These are phyloP conservation scores for Napeogenes sylphis DNA, from an alignment of 2,888 invertebrate genomes.

Conservation along the genomic window DNA sequence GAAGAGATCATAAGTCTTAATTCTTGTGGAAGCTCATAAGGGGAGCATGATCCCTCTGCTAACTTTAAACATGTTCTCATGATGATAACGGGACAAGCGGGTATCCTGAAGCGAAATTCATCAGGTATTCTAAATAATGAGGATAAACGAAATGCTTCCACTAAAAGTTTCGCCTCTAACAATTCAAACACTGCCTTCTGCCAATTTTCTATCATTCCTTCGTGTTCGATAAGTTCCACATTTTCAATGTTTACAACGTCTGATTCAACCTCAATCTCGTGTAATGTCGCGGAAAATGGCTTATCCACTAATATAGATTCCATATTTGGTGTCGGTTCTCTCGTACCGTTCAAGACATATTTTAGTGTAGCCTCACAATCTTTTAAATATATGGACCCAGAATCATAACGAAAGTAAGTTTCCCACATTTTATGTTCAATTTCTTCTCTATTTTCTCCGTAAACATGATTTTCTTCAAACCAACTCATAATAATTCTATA, in stretches of 20 bases:
- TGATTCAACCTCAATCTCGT: slow-evolving; percentile 67
- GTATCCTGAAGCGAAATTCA: slow-evolving; percentile 55
- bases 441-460: slow-evolving; percentile 57
- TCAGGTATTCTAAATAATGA: slow-evolving; percentile 72
- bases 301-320: slow-evolving; percentile 50
- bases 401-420: slow-evolving; percentile 46
- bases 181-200: slow-evolving; percentile 72
- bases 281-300: slow-evolving; percentile 57
- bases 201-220: slow-evolving; percentile 62
- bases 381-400: slow-evolving; percentile 36
- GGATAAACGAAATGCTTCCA: slow-evolving; percentile 79
- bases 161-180: slow-evolving; percentile 76
- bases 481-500: slow-evolving; percentile 70
- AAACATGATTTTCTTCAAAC: slow-evolving; percentile 65
- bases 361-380: slow-evolving; percentile 58
- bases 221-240: slow-evolving; percentile 56
- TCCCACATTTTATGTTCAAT: slow-evolving; percentile 73
- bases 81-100: slow-evolving; percentile 74
- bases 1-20: slow-evolving; percentile 78
- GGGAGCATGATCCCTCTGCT: slow-evolving; percentile 80
- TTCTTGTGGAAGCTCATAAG: slow-evolving; percentile 80
- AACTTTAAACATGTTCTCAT: slow-evolving; percentile 79
- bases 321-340: slow-evolving; percentile 53
- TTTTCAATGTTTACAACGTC: slow-evolving; percentile 67
- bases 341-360: slow-evolving; percentile 60